Conservation (phyloP, 2,113 vertebrate species). For the Spermophilus dauricus region DNA sequence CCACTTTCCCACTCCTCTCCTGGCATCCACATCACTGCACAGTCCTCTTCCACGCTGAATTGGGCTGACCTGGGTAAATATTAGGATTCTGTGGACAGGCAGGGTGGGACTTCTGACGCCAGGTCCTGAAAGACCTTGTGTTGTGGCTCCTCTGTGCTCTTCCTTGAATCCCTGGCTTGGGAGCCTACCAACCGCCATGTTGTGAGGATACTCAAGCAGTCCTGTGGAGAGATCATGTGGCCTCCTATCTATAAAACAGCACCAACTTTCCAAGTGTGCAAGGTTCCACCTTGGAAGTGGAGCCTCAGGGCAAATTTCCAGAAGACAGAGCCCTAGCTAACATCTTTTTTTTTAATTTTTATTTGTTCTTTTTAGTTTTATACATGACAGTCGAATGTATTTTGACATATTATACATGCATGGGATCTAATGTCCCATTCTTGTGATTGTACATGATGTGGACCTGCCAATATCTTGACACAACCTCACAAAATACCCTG, state of each 20-base stretch:
- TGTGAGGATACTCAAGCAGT: neutral
- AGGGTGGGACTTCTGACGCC: neutral
- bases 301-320: neutral
- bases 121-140: neutral
- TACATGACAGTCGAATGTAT: too few relatives aligned
- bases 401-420: too few relatives aligned
- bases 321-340: neutral
- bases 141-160: neutral
- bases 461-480: too few relatives aligned
- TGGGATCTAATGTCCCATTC: too few relatives aligned
- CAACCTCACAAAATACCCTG: accelerated
- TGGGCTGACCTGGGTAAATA: neutral
- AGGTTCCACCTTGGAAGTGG: neutral
- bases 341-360: neutral
- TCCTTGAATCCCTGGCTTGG: neutral
- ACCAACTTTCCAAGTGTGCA: too few relatives aligned
- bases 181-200: neutral
- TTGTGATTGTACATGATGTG: too few relatives aligned
- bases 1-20: neutral
- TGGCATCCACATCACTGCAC: neutral
- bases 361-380: too few relatives aligned
- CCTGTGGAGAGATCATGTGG: neutral
- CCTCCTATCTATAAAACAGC: neutral
- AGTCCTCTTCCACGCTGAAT: neutral
- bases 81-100: neutral